Evolutionary conservation across 2,888 invertebrate genomes (phyloP).

Genomic region (Rotaria socialis): DNA sequence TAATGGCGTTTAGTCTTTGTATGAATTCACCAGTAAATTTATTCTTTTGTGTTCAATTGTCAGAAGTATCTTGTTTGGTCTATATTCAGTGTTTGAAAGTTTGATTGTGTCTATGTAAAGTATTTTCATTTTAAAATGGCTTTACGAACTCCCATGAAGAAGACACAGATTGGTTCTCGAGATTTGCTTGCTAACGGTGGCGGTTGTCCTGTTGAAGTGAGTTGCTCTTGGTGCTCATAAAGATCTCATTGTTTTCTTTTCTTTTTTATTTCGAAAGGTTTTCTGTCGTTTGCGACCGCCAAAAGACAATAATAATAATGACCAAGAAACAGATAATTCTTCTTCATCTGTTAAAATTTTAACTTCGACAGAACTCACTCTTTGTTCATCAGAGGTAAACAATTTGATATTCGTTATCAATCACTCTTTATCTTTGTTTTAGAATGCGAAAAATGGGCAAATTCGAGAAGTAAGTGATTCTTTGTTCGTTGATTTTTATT

Average conservation of each 20-base stretch:
- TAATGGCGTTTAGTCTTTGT: background rate
- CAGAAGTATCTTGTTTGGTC: background rate
- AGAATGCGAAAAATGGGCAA: background rate
- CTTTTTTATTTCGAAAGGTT: background rate
- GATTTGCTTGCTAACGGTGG: background rate
- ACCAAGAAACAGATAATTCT: background rate
- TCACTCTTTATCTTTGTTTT: background rate
- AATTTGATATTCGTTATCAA: background rate
- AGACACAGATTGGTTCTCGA: background rate
- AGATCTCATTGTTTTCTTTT: background rate
- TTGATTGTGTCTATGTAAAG: background rate
- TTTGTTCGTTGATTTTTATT: background rate
- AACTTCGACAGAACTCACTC: slow-evolving; percentile 12
- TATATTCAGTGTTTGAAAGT: background rate
- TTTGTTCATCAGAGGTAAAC: background rate
- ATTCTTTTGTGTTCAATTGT: background rate
- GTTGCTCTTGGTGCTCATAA: background rate
- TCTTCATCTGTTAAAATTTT: background rate
- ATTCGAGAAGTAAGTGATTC: background rate
- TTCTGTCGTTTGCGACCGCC: slow-evolving; percentile 35
- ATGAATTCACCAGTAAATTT: background rate
- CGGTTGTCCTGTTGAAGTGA: slow-evolving; percentile 26
- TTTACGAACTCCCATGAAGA: slow-evolving; percentile 32
- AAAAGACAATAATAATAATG: background rate
- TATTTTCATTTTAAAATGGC: background rate